A percentile compares a stretch with the other conserved stretches of the same genome.
Conservation (phyloP, 2,888 invertebrate genomes). For the Synergus itoensis region DNA sequence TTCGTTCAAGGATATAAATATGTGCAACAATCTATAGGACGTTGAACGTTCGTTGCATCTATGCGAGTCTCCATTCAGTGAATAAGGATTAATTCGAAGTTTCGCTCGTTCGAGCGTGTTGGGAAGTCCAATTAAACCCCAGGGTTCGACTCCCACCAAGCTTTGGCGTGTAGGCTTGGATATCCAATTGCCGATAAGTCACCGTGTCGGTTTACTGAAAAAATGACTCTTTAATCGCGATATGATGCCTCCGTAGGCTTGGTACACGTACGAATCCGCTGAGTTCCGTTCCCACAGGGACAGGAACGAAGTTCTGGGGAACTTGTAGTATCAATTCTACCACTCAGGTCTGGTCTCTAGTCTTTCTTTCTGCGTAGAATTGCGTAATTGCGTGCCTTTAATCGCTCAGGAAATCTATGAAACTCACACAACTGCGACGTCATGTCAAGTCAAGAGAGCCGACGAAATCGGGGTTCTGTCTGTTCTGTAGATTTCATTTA, state of each 20-base stretch:
- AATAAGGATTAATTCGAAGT: conserved; percentile 44
- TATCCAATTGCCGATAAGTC: conserved; percentile 63
- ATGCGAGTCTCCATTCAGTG: conserved; percentile 20
- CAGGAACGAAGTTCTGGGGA: conserved; percentile 46
- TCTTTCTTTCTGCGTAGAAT: conserved; percentile 49
- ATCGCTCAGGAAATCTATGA: conserved; percentile 60
- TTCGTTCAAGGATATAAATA: neutral
- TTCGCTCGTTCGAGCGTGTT: conserved; percentile 46
- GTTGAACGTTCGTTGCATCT: neutral
- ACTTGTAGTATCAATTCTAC: conserved; percentile 39
- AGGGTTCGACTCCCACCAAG: conserved; percentile 45
- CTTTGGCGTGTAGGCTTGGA: conserved; percentile 52
- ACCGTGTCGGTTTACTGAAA: conserved; percentile 59
- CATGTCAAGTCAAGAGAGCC: conserved; percentile 31
- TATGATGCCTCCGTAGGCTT: conserved; percentile 55
- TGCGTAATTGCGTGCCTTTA: conserved; percentile 63
- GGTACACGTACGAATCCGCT: conserved; percentile 47
- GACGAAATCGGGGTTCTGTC: conserved; percentile 50
- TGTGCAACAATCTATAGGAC: neutral
- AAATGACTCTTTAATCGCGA: conserved; percentile 62
- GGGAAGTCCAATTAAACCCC: conserved; percentile 55
- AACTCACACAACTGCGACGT: conserved; percentile 47
- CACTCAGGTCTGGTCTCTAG: conserved; percentile 39
- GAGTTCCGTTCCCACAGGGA: conserved; percentile 55
- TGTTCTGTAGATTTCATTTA: conserved; percentile 57